Base-by-base conservation (phyloP, 2,797 vertebrate species). In the Huso huso region DNA sequence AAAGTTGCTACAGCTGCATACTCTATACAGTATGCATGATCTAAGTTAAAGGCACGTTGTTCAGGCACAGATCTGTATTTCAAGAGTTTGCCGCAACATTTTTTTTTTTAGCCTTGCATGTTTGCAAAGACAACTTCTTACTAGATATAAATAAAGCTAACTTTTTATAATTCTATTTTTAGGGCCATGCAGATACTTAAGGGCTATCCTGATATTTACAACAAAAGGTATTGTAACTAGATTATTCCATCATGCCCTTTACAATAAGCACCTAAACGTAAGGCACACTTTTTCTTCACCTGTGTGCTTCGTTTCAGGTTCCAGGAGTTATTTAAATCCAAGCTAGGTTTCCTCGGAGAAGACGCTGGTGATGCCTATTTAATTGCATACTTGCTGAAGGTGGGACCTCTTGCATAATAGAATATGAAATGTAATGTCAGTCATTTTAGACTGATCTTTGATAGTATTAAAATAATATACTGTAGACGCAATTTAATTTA, bases 251-350 rank as follows among this genome's bases (percentile, higher is more conserved):
- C 18, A 18, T 18, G 18, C 18, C 18, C 18, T 18, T 18, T 18
- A 18, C 37, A 37, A 5, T 37, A 37, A 37, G 37, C 37, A 37
- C 37, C 37, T 37, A 37, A 37, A 37, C 37, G 1, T 5, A 37
- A 37, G 37, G 37, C 37, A 4, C 37, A 4, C 37, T 5, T 37
- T 37, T 37, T 37, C 37, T 37, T 37, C 37, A 37, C 37, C 37
- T 37, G 37, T 37, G 37, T 37, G 37, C 37, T 55, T 79, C 12
- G 63, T 81, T 73, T 72, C 72, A 94, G 90, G 75, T 84, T 91
- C 74, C 83, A 86, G 68, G 84, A 89, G 65, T 70, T 91, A 3
- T 92, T 92, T 71, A 91, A 83, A 81, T 75, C 70, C 65, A 93
- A 93, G 76, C 65, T 91, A 75, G 90, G 91, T 62, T 82, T 93